Evolutionary conservation across 1,140 invertebrate species (phyloP).

Genomic region (Trigoniulus corallinus): DNA sequence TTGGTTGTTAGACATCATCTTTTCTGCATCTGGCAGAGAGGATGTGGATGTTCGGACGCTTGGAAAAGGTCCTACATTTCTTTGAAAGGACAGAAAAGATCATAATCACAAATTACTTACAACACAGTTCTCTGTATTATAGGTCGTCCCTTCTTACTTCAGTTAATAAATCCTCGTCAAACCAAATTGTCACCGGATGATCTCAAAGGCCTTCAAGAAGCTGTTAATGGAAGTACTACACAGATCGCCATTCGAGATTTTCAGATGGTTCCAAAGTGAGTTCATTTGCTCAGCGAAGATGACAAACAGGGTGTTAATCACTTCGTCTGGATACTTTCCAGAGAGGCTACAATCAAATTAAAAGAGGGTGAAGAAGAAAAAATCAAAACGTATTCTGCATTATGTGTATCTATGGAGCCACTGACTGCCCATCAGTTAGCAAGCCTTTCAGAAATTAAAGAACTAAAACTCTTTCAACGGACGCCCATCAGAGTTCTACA

Average conservation of each 20-base stretch:
- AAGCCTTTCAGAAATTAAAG: constrained; percentile 34
- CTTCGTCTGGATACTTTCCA: neutral
- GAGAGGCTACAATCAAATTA: constrained; percentile 40
- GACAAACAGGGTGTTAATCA: neutral
- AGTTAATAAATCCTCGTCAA: constrained; percentile 49
- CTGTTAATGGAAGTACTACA: constrained; percentile 39
- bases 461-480: constrained; percentile 39
- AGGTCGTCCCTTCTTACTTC: constrained; percentile 71
- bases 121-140: constrained; percentile 35
- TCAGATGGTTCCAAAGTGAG: constrained; percentile 42
- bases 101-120: constrained; percentile 32
- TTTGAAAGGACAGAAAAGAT: neutral
- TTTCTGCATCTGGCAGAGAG: constrained; percentile 77
- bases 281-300: constrained; percentile 9
- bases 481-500: constrained; percentile 75
- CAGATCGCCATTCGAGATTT: constrained; percentile 44
- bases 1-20: constrained; percentile 37
- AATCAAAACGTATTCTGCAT: constrained; percentile 61
- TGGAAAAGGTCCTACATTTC: constrained; percentile 18
- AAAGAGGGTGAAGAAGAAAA: constrained; percentile 77
- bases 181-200: constrained; percentile 20
- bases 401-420: constrained; percentile 41
- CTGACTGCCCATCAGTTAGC: constrained; percentile 29
- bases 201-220: constrained; percentile 15
- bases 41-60: constrained; percentile 66